Evolutionary conservation across 1,140 invertebrate genomes (phyloP).

Genomic region (Drosophila ficusphila): DNA sequence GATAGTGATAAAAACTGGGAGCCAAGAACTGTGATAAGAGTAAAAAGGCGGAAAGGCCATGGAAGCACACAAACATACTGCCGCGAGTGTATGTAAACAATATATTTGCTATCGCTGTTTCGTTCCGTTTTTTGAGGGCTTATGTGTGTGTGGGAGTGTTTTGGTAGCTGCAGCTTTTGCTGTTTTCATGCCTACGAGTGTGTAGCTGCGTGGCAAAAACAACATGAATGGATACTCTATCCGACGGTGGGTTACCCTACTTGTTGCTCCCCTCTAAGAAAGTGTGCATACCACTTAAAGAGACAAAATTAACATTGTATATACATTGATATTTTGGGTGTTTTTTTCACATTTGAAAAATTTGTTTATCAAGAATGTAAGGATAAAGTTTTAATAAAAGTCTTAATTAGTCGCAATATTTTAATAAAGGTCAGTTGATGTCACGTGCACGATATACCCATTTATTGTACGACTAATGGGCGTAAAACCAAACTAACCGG

Average conservation of each 20-base stretch:
- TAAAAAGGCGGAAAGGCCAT: slow-evolving; percentile 4
- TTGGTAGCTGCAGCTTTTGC: slow-evolving; percentile 17
- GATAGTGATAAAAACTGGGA: slow-evolving; percentile 32
- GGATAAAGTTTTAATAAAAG: too few relatives aligned
- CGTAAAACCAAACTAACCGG: slow-evolving; percentile 44
- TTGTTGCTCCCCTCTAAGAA: neutral
- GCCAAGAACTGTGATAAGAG: slow-evolving; percentile 5
- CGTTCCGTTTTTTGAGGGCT: slow-evolving; percentile 19
- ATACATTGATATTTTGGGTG: too few relatives aligned
- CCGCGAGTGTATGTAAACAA: slow-evolving; percentile 34
- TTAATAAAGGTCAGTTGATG: too few relatives aligned
- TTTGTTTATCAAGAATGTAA: too few relatives aligned
- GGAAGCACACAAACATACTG: slow-evolving; percentile 8
- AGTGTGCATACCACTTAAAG: neutral
- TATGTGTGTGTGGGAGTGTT: slow-evolving; percentile 14
- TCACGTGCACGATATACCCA: neutral
- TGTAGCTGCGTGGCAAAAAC: slow-evolving; percentile 41
- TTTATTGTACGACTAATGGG: neutral
- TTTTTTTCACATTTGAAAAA: too few relatives aligned
- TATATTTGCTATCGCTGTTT: slow-evolving; percentile 34
- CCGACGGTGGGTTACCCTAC: neutral
- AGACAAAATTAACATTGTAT: too few relatives aligned
- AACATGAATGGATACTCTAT: neutral
- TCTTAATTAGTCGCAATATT: too few relatives aligned
- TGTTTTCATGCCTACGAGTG: slow-evolving; percentile 41